These are phyloP conservation scores for Neolamprologus fasciatus DNA, from an alignment of 2,113 vertebrate species.

Conservation along the genomic window DNA sequence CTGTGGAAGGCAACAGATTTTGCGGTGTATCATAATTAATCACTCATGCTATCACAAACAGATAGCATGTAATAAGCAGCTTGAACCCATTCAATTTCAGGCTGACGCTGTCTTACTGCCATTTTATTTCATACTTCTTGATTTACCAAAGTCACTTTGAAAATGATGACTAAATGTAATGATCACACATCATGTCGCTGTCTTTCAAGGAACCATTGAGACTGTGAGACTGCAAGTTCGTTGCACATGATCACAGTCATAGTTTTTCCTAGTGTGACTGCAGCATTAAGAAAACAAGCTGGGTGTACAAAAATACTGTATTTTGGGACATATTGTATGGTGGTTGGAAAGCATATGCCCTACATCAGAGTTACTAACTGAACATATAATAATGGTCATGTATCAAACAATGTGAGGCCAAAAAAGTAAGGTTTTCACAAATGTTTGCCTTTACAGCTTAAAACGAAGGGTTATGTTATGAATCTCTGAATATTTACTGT, in stretches of 20 bases:
- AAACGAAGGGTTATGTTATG: not conserved
- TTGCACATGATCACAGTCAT: not conserved
- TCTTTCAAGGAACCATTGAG: not conserved
- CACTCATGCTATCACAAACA: not conserved
- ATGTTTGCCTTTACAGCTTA: not conserved
- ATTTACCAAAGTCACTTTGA: not conserved
- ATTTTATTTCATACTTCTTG: not conserved
- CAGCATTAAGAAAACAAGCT: not conserved
- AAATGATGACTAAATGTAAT: not conserved
- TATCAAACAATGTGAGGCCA: not conserved
- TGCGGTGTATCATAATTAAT: not conserved
- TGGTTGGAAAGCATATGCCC: not conserved
- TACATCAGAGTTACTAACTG: not conserved
- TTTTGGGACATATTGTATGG: not conserved
- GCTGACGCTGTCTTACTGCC: not conserved
- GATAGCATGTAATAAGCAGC: not conserved
- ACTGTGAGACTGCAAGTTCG: not conserved
- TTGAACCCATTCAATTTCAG: not conserved
- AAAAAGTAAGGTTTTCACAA: not conserved
- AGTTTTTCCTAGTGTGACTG: not conserved
- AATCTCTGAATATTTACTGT: not conserved
- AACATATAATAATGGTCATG: not conserved
- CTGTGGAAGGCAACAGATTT: not conserved
- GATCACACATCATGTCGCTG: not conserved
- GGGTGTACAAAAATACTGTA: not conserved